Evolutionary conservation across 1,140 invertebrate genomes (phyloP).

Genomic region (Drosophila albomicans): DNA sequence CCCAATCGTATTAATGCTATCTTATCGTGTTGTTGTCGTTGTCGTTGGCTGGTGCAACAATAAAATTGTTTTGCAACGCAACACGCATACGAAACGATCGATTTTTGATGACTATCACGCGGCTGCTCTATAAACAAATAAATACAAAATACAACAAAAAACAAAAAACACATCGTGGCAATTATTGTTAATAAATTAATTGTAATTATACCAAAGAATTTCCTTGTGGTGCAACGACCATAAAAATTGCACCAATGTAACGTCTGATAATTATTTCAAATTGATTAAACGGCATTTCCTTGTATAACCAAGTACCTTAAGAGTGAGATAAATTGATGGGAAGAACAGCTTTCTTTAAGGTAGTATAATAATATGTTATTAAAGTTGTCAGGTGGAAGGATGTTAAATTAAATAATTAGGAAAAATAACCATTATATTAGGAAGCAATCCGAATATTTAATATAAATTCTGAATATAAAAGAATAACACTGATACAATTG

Average conservation of each 20-base stretch:
- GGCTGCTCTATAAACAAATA: conserved; percentile 55
- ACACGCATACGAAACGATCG: conserved; percentile 51
- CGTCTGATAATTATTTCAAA: too few relatives aligned
- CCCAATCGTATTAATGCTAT: conserved; percentile 54
- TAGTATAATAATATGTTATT: too few relatives aligned
- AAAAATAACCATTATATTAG: too few relatives aligned
- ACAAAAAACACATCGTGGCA: conserved; percentile 8
- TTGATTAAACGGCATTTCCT: too few relatives aligned
- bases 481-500: too few relatives aligned
- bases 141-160: conserved; percentile 16
- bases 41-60: conserved; percentile 3
- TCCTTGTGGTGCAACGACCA: conserved; percentile 12
- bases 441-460: too few relatives aligned
- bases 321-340: too few relatives aligned
- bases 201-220: conserved; percentile 36
- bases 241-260: background rate
- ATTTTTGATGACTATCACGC: conserved; percentile 74
- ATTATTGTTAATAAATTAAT: conserved; percentile 56
- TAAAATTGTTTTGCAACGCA: conserved; percentile 48
- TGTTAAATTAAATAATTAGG: too few relatives aligned
- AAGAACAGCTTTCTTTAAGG: too few relatives aligned
- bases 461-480: too few relatives aligned
- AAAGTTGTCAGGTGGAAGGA: too few relatives aligned
- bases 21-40: conserved; percentile 50
- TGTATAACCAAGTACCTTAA: too few relatives aligned